These are phyloP conservation scores for Atrichornis clamosus DNA, from an alignment of 2,113 vertebrate species.

Conservation along the genomic window DNA sequence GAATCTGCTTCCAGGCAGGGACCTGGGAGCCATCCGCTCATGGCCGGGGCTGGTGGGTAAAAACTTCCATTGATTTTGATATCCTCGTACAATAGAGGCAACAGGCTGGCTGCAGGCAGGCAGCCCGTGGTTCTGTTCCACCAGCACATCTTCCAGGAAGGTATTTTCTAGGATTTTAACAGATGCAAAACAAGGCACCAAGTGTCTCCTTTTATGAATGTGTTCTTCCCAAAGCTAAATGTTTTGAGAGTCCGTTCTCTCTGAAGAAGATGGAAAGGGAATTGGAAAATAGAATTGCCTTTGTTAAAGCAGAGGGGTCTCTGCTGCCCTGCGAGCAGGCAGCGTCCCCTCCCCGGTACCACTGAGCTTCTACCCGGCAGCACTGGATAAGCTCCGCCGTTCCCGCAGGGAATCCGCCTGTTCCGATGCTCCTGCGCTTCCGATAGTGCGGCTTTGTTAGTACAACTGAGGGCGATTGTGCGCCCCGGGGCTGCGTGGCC, in stretches of 20 bases:
- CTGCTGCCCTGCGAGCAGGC: not conserved
- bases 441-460: not conserved
- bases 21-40: fast-evolving
- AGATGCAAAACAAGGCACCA: not conserved
- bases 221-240: not conserved
- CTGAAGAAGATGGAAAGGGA: not conserved
- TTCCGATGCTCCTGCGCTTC: not conserved
- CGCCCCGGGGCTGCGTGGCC: not conserved
- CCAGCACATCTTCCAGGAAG: fast-evolving
- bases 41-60: not conserved
- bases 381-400: fast-evolving
- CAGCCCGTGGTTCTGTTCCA: not conserved
- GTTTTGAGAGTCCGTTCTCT: not conserved
- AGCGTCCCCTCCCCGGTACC: not conserved
- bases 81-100: fast-evolving
- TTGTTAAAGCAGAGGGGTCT: not conserved
- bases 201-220: fast-evolving
- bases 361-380: fast-evolving
- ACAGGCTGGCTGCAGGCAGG: not conserved
- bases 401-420: not conserved
- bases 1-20: not conserved
- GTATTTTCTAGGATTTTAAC: not conserved
- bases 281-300: fast-evolving
- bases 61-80: not conserved
- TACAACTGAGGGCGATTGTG: slow-evolving; percentile 26